These are phyloP conservation scores for Myiozetetes cayanensis DNA, from an alignment of 2,113 vertebrate genomes.

Conservation along the genomic window DNA sequence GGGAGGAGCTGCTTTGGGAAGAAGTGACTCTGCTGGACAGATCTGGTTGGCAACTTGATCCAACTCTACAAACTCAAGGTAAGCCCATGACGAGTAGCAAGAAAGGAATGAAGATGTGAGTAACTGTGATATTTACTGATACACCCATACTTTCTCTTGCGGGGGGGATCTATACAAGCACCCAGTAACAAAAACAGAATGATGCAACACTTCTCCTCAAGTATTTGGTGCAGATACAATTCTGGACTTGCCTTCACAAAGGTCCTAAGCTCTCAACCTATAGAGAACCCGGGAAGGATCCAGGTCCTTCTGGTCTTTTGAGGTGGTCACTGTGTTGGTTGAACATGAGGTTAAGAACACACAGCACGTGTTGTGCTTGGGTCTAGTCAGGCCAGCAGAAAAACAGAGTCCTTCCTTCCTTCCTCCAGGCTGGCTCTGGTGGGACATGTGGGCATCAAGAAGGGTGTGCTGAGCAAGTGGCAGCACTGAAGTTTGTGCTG, in stretches of 20 bases:
- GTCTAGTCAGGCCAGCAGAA: not conserved
- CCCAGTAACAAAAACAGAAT: not conserved
- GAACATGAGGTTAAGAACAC: not conserved
- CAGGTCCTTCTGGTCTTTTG: not conserved
- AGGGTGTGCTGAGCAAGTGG: not conserved
- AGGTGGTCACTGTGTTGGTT: not conserved
- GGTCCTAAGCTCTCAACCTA: not conserved
- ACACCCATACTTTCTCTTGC: not conserved
- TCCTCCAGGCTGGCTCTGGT: not conserved
- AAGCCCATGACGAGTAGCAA: not conserved
- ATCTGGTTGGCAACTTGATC: not conserved
- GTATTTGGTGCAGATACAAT: not conserved
- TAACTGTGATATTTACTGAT: not conserved
- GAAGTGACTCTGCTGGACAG: not conserved
- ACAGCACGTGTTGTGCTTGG: accelerated
- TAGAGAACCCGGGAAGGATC: not conserved
- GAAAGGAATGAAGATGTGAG: not conserved
- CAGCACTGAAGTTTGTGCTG: not conserved
- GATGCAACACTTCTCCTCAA: not conserved
- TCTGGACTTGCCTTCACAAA: not conserved
- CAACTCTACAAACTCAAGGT: not conserved
- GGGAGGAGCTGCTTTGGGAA: not conserved
- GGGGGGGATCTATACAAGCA: not conserved
- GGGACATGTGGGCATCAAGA: accelerated
- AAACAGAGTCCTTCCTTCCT: not conserved